These are phyloP conservation scores for Mystacides longicornis DNA, from an alignment of 2,888 invertebrate species.

Conservation along the genomic window DNA sequence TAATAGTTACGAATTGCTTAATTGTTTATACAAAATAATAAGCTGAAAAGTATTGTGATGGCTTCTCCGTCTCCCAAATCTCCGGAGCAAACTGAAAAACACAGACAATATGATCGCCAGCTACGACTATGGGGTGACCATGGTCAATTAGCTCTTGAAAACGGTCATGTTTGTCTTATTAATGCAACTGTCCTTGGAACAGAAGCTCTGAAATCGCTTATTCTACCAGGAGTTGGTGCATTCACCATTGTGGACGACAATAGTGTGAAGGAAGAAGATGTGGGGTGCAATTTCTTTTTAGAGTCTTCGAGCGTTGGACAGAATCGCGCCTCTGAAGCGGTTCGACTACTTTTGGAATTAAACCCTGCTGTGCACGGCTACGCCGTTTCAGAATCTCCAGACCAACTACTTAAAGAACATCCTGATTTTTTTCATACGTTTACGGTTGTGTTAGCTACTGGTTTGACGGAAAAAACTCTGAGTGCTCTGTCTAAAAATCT, in stretches of 20 bases:
- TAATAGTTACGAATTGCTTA: neutral
- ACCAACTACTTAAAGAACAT: slow-evolving; percentile 76
- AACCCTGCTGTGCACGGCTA: slow-evolving; percentile 92
- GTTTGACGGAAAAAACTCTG: slow-evolving; percentile 68
- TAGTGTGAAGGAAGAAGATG: slow-evolving; percentile 79
- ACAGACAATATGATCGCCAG: slow-evolving; percentile 69
- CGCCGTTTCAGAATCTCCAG: slow-evolving; percentile 82
- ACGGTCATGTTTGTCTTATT: slow-evolving; percentile 84
- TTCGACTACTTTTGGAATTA: slow-evolving; percentile 76
- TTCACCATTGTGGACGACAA: slow-evolving; percentile 90
- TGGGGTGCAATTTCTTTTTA: slow-evolving; percentile 93
- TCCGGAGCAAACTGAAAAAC: slow-evolving; percentile 62
- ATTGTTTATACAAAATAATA: neutral
- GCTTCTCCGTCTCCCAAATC: slow-evolving; percentile 64
- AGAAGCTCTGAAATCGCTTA: slow-evolving; percentile 89
- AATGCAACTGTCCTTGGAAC: slow-evolving; percentile 92
- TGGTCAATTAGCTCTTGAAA: slow-evolving; percentile 85
- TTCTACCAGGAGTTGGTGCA: slow-evolving; percentile 88
- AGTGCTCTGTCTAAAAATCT: slow-evolving; percentile 67
- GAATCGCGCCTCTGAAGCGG: slow-evolving; percentile 77
- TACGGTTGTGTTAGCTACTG: slow-evolving; percentile 76
- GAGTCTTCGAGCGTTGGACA: slow-evolving; percentile 73
- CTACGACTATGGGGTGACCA: slow-evolving; percentile 97
- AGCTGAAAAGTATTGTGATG: slow-evolving; percentile 35
- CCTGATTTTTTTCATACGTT: slow-evolving; percentile 85